Base-by-base conservation (phyloP, 2,113 vertebrate genomes). In the Naja naja region DNA sequence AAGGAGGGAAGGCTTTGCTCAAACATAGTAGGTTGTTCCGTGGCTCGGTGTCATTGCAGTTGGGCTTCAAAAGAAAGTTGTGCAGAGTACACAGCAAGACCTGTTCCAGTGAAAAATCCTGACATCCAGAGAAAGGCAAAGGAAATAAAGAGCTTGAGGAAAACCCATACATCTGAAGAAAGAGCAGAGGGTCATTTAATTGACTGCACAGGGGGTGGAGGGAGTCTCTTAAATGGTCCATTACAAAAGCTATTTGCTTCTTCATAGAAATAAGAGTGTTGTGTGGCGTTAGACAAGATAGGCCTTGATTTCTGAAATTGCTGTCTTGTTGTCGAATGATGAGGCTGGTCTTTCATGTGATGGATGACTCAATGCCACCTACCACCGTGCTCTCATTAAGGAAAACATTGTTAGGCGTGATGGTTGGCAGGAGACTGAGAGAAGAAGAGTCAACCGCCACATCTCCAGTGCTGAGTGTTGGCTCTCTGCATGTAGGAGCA, bases 11-110 rank as follows among this genome's bases (percentile, higher is more conserved):
- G 90, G 52, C 53, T 88, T 93, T 87, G 88, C 81, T 95, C 92
- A 93, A 94, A 95, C 93, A 93, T 60, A 39, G 12, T 95, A 94
- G 89, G 92, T 95, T 58, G 85, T 91, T 43, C 93, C 54, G 45
- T 88, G 88, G 39, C 74, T 7, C 20, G 52, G 52, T 54, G 30
- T 43, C 52, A 34, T 87, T 74, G 74, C 85, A 54, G 34, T 45
- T 20, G 27, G 14, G 39, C 34, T 5, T 90, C 30, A 52, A 58
- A 92, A 39, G 18, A 20, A 39, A 64, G 54, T 18, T 86, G 34
- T 25, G 25, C 23, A 30, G 64, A 20, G 16, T 55, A 12, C 8
- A 89, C 10, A 49, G 22, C 56, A 74, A 64, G 53, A 18, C 23
- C 54, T 54, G 39, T 22, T 53, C 11, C 14, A 49, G 18, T 49